These are phyloP conservation scores for Oryzias sinensis DNA, from an alignment of 2,797 vertebrate species.

Conservation along the genomic window DNA sequence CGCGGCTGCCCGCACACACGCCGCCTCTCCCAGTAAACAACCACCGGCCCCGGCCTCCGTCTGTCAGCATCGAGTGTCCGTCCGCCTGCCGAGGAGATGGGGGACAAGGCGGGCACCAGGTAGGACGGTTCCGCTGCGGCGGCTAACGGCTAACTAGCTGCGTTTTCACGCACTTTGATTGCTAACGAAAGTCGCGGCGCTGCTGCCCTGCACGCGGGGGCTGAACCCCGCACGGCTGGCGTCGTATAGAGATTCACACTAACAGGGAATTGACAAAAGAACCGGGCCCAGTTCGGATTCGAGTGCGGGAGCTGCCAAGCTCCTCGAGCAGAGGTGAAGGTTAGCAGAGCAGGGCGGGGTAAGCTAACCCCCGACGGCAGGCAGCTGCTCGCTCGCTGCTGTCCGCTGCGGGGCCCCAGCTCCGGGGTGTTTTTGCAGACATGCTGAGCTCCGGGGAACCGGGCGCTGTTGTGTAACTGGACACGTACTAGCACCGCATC, in stretches of 20 bases:
- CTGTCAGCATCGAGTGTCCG: constrained; percentile 8
- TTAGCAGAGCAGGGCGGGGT: constrained; percentile 66
- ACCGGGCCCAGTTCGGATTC: neutral
- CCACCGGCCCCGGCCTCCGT: neutral
- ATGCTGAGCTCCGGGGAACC: neutral
- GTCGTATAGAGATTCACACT: no score
- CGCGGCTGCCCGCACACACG: constrained; percentile 21
- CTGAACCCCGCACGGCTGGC: neutral
- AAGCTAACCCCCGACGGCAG: constrained; percentile 33
- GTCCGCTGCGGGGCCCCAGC: no score
- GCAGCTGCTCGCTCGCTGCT: no score
- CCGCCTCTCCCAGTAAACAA: neutral
- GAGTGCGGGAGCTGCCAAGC: neutral
- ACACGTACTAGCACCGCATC: no score
- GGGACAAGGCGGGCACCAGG: constrained; percentile 84
- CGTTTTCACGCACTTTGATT: constrained; percentile 46
- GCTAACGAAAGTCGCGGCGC: constrained; percentile 41
- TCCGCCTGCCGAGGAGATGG: constrained; percentile 78
- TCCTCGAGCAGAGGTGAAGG: constrained; percentile 25
- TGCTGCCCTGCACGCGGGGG: neutral
- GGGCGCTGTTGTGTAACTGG: no score
- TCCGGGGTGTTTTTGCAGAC: neutral
- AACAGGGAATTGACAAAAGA: fast-evolving
- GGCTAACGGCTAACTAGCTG: constrained; percentile 56
- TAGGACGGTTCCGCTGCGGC: constrained; percentile 43